phyloP scores from a whole-genome alignment of 1,140 invertebrate species.

The Adelges cooleyi region DNA sequence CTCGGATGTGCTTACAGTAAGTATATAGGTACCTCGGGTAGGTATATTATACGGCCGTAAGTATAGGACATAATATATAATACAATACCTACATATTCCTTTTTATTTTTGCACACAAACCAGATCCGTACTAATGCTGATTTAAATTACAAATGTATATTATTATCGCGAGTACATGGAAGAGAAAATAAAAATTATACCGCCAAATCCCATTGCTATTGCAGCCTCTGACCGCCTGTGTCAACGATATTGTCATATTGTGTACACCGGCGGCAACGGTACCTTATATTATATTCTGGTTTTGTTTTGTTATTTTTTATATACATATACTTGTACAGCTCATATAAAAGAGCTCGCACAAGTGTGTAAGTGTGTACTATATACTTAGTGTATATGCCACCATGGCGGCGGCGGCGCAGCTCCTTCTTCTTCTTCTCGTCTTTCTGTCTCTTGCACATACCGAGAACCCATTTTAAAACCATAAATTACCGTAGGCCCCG shows the following conservation, averaged over 20 bases:
- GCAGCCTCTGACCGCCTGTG: not conserved
- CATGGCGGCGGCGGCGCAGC: too few species aligned
- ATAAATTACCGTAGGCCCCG: slow-evolving; percentile 13
- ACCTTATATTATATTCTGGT: slow-evolving; percentile 1
- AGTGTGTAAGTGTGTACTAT: not conserved
- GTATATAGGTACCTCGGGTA: too few species aligned
- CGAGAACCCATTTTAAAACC: slow-evolving; percentile 19
- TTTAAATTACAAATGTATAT: slow-evolving; percentile 22
- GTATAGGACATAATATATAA: too few species aligned
- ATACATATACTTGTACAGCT: not conserved
- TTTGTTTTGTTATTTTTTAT: too few species aligned
- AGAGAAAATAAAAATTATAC: not conserved
- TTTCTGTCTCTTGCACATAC: too few species aligned
- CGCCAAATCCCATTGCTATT: not conserved
- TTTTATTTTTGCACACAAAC: slow-evolving; percentile 11
- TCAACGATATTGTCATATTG: slow-evolving; percentile 17
- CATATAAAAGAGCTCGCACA: not conserved
- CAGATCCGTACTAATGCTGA: slow-evolving; percentile 2
- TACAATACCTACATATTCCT: not conserved
- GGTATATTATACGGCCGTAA: too few species aligned
- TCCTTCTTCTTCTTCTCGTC: too few species aligned
- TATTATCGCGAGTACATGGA: not conserved
- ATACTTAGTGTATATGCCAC: not conserved
- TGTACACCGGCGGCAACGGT: not conserved
- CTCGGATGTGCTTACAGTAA: too few species aligned